phyloP scores from a whole-genome alignment of 2,888 invertebrate genomes.

The Diloba caeruleocephala region DNA sequence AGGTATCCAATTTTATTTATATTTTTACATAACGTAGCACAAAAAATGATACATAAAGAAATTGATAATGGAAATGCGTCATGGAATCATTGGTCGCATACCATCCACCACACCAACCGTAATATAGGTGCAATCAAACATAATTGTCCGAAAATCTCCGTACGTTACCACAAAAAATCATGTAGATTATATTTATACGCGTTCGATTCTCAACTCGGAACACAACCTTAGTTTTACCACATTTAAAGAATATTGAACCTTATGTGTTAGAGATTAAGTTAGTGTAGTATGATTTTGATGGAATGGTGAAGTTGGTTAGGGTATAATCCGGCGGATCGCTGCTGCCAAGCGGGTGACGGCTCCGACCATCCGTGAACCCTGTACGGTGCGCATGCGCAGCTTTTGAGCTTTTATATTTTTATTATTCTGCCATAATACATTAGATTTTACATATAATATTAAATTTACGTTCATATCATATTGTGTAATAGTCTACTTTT shows the following conservation, averaged over 20 bases:
- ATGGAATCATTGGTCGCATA: conserved; percentile 42
- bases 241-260: conserved; percentile 32
- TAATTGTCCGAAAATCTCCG: conserved; percentile 76
- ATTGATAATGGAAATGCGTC: conserved; percentile 40
- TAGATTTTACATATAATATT: neutral
- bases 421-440: conserved; percentile 6
- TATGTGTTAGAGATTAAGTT: conserved; percentile 34
- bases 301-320: conserved; percentile 52
- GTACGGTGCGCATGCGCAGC: conserved; percentile 72
- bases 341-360: conserved; percentile 74
- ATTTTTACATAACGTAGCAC: too few relatives aligned
- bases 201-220: conserved; percentile 66
- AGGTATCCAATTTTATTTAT: too few relatives aligned
- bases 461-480: too few relatives aligned
- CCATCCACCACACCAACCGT: conserved; percentile 38
- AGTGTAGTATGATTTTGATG: conserved; percentile 19
- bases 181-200: conserved; percentile 72
- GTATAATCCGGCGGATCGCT: conserved; percentile 71
- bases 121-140: conserved; percentile 71
- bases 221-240: conserved; percentile 26
- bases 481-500: too few relatives aligned
- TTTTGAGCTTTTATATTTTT: conserved; percentile 18
- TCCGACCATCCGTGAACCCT: conserved; percentile 77
- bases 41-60: too few relatives aligned
- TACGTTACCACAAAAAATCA: conserved; percentile 75